Evolutionary conservation across 1,140 invertebrate genomes (phyloP).

Genomic region (Meloidogyne hapla): DNA sequence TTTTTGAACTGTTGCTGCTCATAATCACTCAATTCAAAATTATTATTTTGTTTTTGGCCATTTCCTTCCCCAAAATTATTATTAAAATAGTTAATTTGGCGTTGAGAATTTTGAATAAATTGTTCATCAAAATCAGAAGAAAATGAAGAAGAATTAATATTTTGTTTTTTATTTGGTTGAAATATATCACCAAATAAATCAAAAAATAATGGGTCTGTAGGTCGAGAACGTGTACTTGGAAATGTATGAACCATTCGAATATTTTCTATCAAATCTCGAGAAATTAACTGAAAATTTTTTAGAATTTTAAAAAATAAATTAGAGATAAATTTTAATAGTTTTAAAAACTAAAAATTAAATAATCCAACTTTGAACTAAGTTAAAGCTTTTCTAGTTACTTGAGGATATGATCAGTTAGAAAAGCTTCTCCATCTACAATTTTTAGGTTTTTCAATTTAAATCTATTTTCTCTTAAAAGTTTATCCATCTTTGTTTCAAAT

Average conservation of each 20-base stretch:
- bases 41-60: neutral
- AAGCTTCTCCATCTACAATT: too few relatives aligned
- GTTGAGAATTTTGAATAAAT: neutral
- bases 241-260: conserved; percentile 44
- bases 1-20: neutral
- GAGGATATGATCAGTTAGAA: too few relatives aligned
- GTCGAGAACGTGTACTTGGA: conserved; percentile 15
- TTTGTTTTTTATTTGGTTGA: conserved; percentile 24
- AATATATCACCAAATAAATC: conserved; percentile 59
- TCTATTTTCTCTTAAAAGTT: neutral
- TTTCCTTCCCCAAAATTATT: neutral
- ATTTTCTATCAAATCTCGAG: conserved; percentile 53
- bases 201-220: conserved; percentile 48
- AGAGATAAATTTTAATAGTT: neutral
- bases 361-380: too few relatives aligned
- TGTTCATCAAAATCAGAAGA: neutral
- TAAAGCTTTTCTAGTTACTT: too few relatives aligned
- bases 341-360: neutral
- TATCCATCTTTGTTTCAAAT: conserved; percentile 1
- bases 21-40: neutral
- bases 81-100: neutral
- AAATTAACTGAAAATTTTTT: conserved; percentile 53
- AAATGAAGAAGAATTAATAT: neutral
- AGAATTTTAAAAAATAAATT: too few relatives aligned
- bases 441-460: too few relatives aligned